phyloP scores from a whole-genome alignment of 2,797 vertebrate species.

The Cynopterus sphinx region DNA sequence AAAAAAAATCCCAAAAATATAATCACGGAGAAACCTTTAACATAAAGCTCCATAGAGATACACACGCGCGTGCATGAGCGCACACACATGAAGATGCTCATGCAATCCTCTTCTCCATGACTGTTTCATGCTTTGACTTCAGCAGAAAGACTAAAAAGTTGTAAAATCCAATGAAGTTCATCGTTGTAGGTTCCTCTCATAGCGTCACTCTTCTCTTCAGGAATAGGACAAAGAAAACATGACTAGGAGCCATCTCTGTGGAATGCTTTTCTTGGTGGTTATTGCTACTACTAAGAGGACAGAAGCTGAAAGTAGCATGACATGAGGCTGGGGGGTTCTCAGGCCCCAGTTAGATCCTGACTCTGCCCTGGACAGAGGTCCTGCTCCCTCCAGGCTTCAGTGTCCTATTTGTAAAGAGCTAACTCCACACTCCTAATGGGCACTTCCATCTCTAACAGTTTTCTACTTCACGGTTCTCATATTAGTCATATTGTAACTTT shows the following conservation, averaged over 20 bases:
- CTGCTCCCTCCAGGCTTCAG: background rate
- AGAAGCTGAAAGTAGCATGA: background rate
- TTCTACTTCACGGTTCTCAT: background rate
- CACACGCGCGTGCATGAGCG: background rate
- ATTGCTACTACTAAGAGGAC: background rate
- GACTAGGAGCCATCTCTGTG: background rate
- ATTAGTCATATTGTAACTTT: background rate
- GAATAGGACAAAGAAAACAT: background rate
- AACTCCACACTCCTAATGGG: background rate
- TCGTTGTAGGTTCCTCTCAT: background rate
- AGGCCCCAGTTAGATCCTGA: background rate
- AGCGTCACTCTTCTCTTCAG: background rate
- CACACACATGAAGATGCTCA: background rate
- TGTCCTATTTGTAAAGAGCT: background rate
- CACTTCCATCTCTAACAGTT: background rate
- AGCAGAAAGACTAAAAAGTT: background rate
- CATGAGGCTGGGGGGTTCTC: rapidly evolving
- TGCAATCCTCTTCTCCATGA: background rate
- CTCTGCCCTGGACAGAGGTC: background rate
- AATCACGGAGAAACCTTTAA: background rate
- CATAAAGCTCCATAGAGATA: background rate
- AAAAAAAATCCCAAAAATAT: background rate
- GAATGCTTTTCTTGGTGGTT: background rate
- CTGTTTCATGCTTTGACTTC: background rate
- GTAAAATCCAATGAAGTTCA: background rate